A percentile compares a stretch with the other conserved stretches of the same genome.
phyloP scores from a whole-genome alignment of 2,113 vertebrate genomes.

The Panthera leo region DNA sequence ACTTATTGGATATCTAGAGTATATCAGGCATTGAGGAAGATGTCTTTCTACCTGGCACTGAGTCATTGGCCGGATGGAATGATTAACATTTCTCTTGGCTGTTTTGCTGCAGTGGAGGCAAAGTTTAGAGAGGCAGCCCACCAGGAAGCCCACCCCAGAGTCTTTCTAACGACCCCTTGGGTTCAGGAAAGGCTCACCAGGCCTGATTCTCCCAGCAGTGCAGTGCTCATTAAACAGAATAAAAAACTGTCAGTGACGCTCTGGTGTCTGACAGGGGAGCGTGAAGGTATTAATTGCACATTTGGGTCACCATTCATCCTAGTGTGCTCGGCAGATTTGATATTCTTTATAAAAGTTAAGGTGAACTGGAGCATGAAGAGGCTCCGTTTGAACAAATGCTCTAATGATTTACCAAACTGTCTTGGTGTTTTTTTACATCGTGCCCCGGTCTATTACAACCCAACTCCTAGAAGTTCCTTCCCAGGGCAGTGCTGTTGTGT shows the following conservation, averaged over 20 bases:
- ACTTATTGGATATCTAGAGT: neutral
- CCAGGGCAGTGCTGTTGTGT: neutral
- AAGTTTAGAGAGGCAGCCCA: neutral
- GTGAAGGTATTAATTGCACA: neutral
- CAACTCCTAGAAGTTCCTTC: neutral
- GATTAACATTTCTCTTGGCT: neutral
- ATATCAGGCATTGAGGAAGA: neutral
- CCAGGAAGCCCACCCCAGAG: neutral
- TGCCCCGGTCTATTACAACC: neutral
- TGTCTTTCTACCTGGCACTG: neutral
- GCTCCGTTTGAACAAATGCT: neutral
- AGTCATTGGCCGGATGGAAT: neutral
- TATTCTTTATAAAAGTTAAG: neutral
- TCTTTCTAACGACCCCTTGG: neutral
- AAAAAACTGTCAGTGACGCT: neutral
- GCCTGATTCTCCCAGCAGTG: neutral
- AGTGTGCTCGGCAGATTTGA: neutral
- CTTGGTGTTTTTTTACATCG: neutral
- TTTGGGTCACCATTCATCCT: constrained; percentile 55
- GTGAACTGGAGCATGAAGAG: constrained; percentile 59
- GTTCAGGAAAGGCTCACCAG: neutral
- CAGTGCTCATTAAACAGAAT: neutral
- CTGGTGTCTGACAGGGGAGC: neutral
- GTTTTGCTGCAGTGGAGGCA: neutral
- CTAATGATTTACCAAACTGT: neutral